These are phyloP conservation scores for Lacanobia wlatinum DNA, from an alignment of 2,888 invertebrate species.

Conservation along the genomic window DNA sequence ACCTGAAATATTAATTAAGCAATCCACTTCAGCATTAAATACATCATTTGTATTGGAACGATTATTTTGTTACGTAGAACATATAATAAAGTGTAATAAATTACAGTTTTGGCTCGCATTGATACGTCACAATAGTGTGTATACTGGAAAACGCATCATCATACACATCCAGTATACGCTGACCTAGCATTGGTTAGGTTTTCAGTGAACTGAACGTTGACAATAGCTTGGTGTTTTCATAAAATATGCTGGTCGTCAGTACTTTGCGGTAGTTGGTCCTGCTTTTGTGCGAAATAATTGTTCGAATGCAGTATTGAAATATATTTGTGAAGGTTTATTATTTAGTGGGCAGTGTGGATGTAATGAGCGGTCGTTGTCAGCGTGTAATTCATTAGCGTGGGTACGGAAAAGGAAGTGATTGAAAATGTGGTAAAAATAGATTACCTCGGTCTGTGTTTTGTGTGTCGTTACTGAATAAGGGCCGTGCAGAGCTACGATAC, in stretches of 20 bases:
- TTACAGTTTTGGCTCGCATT: slow-evolving; percentile 36
- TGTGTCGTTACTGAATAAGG: too few relatives aligned
- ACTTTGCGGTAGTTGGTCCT: slow-evolving; percentile 35
- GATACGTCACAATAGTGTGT: slow-evolving; percentile 24
- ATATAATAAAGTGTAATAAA: slow-evolving; percentile 27
- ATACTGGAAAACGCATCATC: neutral
- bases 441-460: too few relatives aligned
- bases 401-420: neutral
- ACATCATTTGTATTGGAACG: slow-evolving; percentile 12
- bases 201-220: neutral
- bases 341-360: slow-evolving; percentile 2
- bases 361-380: slow-evolving; percentile 1
- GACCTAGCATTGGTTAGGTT: neutral
- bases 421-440: neutral
- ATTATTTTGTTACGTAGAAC: slow-evolving; percentile 22
- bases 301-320: slow-evolving; percentile 41
- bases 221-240: slow-evolving; percentile 7
- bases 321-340: slow-evolving; percentile 21
- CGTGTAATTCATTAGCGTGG: slow-evolving; percentile 5
- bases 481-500: too few relatives aligned
- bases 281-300: slow-evolving; percentile 46
- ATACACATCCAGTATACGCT: too few relatives aligned
- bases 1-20: slow-evolving; percentile 27
- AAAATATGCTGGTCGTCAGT: slow-evolving; percentile 44
- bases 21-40: slow-evolving; percentile 16